phyloP scores from a whole-genome alignment of 1,140 invertebrate species.

The Pogonomyrmex californicus region DNA sequence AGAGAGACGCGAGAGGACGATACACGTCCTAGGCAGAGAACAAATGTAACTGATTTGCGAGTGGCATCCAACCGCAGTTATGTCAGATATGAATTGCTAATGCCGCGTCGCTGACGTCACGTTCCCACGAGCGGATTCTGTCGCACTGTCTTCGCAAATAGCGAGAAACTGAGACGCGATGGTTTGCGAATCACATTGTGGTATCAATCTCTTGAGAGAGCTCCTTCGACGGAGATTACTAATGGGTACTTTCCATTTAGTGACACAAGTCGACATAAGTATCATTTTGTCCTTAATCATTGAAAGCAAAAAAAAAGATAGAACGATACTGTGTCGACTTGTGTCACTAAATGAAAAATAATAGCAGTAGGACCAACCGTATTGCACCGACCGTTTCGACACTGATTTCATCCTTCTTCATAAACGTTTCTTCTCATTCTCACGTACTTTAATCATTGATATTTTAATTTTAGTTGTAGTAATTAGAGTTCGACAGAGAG shows the following conservation, averaged over 20 bases:
- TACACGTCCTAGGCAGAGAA: background rate
- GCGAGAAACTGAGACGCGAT: background rate
- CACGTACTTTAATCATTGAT: background rate
- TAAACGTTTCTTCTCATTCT: background rate
- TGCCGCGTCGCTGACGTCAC: conserved; percentile 9
- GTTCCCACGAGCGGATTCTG: background rate
- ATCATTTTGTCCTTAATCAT: no score
- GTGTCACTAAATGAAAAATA: no score
- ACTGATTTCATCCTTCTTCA: background rate
- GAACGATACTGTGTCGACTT: no score
- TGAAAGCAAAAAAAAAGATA: no score
- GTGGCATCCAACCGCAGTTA: conserved; percentile 34
- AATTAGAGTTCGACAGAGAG: background rate
- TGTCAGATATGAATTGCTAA: conserved; percentile 56
- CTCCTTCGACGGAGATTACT: background rate
- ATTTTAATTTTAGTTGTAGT: background rate
- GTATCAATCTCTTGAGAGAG: background rate
- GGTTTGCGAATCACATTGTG: conserved; percentile 10
- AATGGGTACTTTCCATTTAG: background rate
- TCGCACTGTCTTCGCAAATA: conserved; percentile 35
- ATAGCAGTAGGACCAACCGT: background rate
- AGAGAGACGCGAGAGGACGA: background rate
- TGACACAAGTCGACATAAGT: no score
- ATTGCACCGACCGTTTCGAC: background rate
- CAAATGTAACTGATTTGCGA: conserved; percentile 50